These are phyloP conservation scores for Spinus olivaceus DNA, from an alignment of 2,797 vertebrate genomes.

Conservation along the genomic window DNA sequence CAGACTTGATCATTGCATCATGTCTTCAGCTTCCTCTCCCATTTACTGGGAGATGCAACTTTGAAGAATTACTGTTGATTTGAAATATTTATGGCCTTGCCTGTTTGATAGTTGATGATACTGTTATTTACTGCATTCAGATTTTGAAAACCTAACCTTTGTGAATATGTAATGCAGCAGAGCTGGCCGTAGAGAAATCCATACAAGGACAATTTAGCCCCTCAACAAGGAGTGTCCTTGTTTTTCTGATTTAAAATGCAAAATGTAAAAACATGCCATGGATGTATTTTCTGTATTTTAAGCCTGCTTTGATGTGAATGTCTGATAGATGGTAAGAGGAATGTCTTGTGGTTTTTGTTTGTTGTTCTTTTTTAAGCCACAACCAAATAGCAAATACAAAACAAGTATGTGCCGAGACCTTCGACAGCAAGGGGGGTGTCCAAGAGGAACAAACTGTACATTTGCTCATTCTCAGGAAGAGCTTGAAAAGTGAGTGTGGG, in stretches of 20 bases:
- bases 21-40: background rate
- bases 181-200: background rate
- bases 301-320: background rate
- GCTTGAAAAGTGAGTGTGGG: conserved; percentile 89
- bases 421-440: conserved; percentile 93
- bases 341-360: background rate
- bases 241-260: background rate
- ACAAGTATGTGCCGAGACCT: conserved; percentile 98
- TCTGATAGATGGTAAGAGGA: background rate
- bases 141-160: background rate
- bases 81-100: background rate
- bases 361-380: conserved; percentile 78
- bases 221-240: background rate
- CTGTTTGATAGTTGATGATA: background rate
- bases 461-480: conserved; percentile 98
- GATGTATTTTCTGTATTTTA: background rate
- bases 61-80: background rate
- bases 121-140: background rate
- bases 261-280: background rate
- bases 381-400: conserved; percentile 97
- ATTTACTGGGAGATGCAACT: background rate
- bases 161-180: background rate
- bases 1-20: background rate
- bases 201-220: background rate
- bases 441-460: conserved; percentile 91